Base-by-base conservation (phyloP, 2,797 vertebrate genomes). In the Lophotriccus pileatus region DNA sequence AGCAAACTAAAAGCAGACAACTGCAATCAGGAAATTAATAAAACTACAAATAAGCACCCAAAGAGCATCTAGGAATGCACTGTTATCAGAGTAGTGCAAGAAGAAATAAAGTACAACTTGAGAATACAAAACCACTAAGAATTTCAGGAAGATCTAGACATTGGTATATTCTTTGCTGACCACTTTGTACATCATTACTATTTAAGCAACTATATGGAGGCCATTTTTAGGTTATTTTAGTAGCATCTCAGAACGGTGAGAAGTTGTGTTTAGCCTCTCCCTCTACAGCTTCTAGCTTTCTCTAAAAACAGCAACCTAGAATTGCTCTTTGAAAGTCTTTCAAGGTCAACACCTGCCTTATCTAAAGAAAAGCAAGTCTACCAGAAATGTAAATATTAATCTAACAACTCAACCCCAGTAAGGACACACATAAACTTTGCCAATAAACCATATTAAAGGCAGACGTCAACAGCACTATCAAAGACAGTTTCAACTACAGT, bases 321-420 rank as follows among this genome's bases (percentile, higher is more conserved):
- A 60, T 8, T 64, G 62, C 28, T 67, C n/a, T 62, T 67, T 76
- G 19, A 27, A 58, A 83, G 47, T 24, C 69, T 79, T 79, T 82
- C 70, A 93, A 84, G 70, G 70, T 66, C 2, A 0, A 36, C 52
- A 90, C 34, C 63, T 84, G 59, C 74, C 58, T 92, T 74, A 94
- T 69, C 74, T 66, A 41, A 60, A 92, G 53, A 75, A 86, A 93
- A 93, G 22, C 58, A 89, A 53, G 49, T 50, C 44, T 90, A 83
- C 41, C 37, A 77, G 55, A 89, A 90, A 87, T 27, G 63, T 55
- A 93, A 95, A 87, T 50, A 93, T 66, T 93, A 78, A 66, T 73
- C 43, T 79, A 82, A 75, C 19, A 75, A 86, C 36, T 25, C n/a
- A 78, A 24, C 4, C 24, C 13, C 4, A 56, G 30, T 46, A 30